Base-by-base conservation (phyloP, 2,888 invertebrate genomes). In the Perizoma flavofasciatum region DNA sequence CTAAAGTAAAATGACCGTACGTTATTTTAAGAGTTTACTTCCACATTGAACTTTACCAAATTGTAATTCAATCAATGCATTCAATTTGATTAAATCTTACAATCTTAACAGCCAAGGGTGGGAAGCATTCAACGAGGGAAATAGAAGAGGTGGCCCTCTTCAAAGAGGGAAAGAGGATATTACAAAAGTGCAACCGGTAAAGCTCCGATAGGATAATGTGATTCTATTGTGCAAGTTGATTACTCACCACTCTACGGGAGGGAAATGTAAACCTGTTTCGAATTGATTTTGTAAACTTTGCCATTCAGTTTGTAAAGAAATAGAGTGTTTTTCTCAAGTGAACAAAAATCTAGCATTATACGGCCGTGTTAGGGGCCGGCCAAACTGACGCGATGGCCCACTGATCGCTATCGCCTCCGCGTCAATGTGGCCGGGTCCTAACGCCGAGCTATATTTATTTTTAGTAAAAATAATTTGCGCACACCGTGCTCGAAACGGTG, bases 201-300 rank as follows among this genome's bases (percentile, higher is more conserved):
- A 34, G 51, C 43, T 46, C 11, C 39, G 48, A 40, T 44, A 54
- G 49, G 39, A 50, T 62, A 59, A 62, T 61, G 55, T 32, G 33
- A 48, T 55, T 61, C 53, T 59, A 49, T 62, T 65, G 65, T 62
- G 48, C 48, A 34, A 48, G 46, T 56, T 69, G 67, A 75, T 68
- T 70, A 65, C 22, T 6, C 46, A 39, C 7, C 53, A 49, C 47
- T 52, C 43, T 37, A 45, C 7, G 33, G 43, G 34, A 59, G 51
- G 51, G 41, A 0, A 41, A 41, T 51, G 51, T 34, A n/a, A 9
- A 35, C 43, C 9, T 8, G 41, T 41, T 59, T 7, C 10, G 9
- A 9, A 46, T 9, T 4, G 11, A 11, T 49, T 55, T 45, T 8
- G 39, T 10, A 34, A 50, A 50, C 11, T 41, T 43, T n/a, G 5